Evolutionary conservation across 2,113 vertebrate genomes (phyloP).

Genomic region (Apteryx owenii): DNA sequence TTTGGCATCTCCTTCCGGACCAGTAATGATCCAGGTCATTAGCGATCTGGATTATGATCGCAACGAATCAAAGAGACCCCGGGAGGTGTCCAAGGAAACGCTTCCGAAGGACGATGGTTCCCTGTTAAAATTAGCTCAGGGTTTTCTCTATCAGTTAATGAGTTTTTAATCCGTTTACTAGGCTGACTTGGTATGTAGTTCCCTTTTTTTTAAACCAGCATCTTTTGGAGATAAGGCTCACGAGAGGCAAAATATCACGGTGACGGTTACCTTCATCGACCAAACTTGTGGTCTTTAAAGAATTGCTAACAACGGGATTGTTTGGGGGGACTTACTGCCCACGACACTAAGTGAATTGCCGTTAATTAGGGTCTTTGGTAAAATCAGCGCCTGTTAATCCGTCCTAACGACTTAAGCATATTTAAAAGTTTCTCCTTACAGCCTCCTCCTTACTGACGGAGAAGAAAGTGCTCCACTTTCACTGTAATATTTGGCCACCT

Average conservation of each 20-base stretch:
- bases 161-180: constrained; percentile 48
- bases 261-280: not conserved
- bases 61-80: too few relatives aligned
- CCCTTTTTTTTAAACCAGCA: not conserved
- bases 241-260: not conserved
- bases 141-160: constrained; percentile 20
- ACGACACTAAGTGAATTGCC: not conserved
- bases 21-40: too few relatives aligned
- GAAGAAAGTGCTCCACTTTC: not conserved
- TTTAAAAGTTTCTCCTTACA: not conserved
- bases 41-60: too few relatives aligned
- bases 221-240: not conserved
- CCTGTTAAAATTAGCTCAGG: not conserved
- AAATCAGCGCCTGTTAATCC: not conserved
- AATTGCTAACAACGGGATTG: not conserved
- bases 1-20: too few relatives aligned
- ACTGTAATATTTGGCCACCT: not conserved
- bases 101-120: not conserved
- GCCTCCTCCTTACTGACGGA: not conserved
- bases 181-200: not conserved
- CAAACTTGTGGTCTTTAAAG: not conserved
- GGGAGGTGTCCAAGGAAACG: too few relatives aligned
- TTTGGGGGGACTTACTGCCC: not conserved
- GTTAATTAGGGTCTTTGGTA: not conserved
- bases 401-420: constrained; percentile 39